These are phyloP conservation scores for Tychaedon coryphoeus DNA, from an alignment of 2,113 vertebrate genomes.

Conservation along the genomic window DNA sequence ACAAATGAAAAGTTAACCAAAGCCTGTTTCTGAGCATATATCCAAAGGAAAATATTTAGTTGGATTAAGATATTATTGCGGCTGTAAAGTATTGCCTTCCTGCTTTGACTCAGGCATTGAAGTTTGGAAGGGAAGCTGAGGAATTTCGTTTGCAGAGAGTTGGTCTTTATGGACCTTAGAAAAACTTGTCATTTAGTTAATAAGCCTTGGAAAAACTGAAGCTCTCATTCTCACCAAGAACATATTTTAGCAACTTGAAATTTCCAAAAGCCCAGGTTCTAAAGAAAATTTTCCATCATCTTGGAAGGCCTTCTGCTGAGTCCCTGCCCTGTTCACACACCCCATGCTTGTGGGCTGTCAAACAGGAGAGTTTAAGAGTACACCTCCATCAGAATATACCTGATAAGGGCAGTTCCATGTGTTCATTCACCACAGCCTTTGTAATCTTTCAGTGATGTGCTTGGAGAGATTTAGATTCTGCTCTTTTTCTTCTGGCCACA, in stretches of 20 bases:
- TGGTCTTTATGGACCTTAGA: rapidly evolving
- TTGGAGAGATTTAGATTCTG: neutral
- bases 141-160: neutral
- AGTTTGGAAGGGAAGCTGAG: neutral
- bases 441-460: neutral
- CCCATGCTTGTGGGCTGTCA: neutral
- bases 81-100: neutral
- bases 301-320: neutral
- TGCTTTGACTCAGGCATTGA: neutral
- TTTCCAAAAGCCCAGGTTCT: neutral
- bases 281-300: neutral
- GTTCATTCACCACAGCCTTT: neutral
- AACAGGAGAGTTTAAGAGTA: neutral
- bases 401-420: neutral
- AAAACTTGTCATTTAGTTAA: neutral
- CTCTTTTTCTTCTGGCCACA: neutral
- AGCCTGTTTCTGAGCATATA: neutral
- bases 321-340: neutral
- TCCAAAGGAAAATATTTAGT: neutral
- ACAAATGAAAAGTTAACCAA: neutral
- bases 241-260: neutral
- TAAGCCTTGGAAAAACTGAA: neutral
- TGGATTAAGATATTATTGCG: neutral
- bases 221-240: neutral
- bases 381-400: neutral